These are phyloP conservation scores for Drosophila pectinifera DNA, from an alignment of 1,140 invertebrate species.

Conservation along the genomic window DNA sequence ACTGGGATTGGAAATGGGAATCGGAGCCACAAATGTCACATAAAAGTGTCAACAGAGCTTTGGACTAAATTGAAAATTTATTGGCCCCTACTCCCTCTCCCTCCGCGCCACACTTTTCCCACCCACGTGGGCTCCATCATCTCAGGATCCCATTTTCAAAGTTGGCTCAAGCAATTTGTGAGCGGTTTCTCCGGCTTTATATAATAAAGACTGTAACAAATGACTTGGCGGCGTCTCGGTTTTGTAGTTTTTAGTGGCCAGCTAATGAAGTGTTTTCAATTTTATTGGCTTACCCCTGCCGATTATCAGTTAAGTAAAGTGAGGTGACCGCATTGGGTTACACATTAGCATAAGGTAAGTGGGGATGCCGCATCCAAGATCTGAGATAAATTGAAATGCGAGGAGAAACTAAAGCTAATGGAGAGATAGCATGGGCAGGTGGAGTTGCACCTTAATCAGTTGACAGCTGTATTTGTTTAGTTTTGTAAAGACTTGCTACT, in stretches of 20 bases:
- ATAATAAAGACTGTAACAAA: conserved; percentile 59
- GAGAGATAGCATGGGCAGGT: conserved; percentile 5
- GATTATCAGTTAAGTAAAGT: conserved; percentile 37
- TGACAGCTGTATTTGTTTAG: not conserved
- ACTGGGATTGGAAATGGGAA: not conserved
- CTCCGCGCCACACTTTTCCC: conserved; percentile 9
- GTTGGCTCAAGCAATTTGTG: conserved; percentile 34
- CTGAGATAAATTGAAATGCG: conserved; percentile 8
- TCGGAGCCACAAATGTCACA: conserved; percentile 59
- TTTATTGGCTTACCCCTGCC: conserved; percentile 47
- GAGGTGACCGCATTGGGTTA: conserved; percentile 16
- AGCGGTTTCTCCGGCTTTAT: conserved; percentile 51
- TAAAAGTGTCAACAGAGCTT: conserved; percentile 61
- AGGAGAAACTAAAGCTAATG: conserved; percentile 12
- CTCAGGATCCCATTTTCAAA: conserved; percentile 4
- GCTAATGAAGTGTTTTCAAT: conserved; percentile 73
- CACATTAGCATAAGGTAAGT: conserved; percentile 42
- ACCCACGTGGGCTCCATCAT: conserved; percentile 40
- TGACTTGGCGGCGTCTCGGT: conserved; percentile 38
- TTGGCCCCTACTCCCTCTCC: conserved; percentile 20
- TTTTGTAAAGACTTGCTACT: too few species aligned
- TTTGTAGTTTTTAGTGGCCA: conserved; percentile 52
- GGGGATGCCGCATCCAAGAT: conserved; percentile 10
- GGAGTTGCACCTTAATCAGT: not conserved
- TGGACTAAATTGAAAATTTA: conserved; percentile 59